Evolutionary conservation across 1,140 invertebrate genomes (phyloP).

Genomic region (Seison nebaliae): DNA sequence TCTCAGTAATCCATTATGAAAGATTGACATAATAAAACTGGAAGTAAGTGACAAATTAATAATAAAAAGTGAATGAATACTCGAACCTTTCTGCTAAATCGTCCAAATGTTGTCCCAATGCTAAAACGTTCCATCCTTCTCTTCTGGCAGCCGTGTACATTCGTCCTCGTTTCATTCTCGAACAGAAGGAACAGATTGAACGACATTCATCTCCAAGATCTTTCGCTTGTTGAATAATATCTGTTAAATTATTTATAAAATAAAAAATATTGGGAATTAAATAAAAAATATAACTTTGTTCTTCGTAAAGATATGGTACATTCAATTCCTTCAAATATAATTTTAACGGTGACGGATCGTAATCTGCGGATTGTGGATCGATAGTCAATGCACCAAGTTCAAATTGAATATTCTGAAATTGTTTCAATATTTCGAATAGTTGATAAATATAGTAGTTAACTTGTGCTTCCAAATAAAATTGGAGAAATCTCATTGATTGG

Average conservation of each 20-base stretch:
- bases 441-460: constrained; percentile 12
- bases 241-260: constrained; percentile 19
- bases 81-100: constrained; percentile 42
- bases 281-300: constrained; percentile 26
- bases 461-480: constrained; percentile 37
- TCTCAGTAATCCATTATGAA: constrained; percentile 47
- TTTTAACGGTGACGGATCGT: constrained; percentile 40
- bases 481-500: constrained; percentile 54
- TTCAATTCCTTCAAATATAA: constrained; percentile 39
- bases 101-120: constrained; percentile 57
- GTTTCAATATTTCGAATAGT: constrained; percentile 1
- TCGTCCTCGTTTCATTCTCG: constrained; percentile 40
- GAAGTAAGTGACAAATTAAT: constrained; percentile 11
- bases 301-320: constrained; percentile 44
- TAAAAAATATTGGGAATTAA: background rate
- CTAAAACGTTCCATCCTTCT: constrained; percentile 53
- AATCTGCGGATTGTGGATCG: constrained; percentile 36
- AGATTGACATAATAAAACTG: constrained; percentile 49
- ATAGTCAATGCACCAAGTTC: constrained; percentile 46
- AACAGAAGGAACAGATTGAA: constrained; percentile 38
- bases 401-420: constrained; percentile 40
- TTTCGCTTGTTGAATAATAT: constrained; percentile 31
- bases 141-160: constrained; percentile 45
- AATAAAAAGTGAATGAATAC: background rate
- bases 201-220: constrained; percentile 25